These are phyloP conservation scores for Cirrhinus mrigala DNA, from an alignment of 2,797 vertebrate species.

Conservation along the genomic window DNA sequence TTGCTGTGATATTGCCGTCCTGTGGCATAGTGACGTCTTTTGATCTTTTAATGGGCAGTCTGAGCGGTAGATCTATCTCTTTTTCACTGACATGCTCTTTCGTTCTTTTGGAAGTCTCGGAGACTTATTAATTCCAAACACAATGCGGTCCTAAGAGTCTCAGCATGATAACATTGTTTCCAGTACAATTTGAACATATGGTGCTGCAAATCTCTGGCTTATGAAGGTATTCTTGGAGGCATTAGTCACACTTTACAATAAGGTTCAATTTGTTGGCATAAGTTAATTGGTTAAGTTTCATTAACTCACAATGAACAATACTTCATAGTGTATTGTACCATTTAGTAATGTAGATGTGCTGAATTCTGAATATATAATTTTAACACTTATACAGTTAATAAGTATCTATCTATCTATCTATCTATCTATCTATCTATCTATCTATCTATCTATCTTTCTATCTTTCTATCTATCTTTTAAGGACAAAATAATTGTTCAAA, in stretches of 20 bases:
- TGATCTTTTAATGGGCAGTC: conserved; percentile 11
- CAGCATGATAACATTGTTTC: not conserved
- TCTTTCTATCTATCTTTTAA: too few relatives aligned
- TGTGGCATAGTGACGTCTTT: conserved; percentile 14
- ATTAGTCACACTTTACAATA: not conserved
- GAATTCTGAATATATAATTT: too few relatives aligned
- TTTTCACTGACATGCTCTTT: conserved; percentile 24
- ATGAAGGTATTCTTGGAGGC: not conserved
- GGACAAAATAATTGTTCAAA: too few relatives aligned
- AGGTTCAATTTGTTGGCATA: not conserved
- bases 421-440: too few relatives aligned
- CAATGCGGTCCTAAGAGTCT: not conserved
- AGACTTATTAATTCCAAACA: not conserved
- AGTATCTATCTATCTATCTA: too few relatives aligned
- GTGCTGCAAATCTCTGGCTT: not conserved
- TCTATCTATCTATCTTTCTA: too few relatives aligned
- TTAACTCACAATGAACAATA: not conserved
- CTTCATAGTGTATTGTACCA: not conserved
- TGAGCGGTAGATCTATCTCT: not conserved
- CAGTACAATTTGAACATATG: not conserved
- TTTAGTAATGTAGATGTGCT: not conserved
- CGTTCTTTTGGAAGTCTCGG: not conserved
- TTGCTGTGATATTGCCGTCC: conserved; percentile 29
- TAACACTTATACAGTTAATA: too few relatives aligned
- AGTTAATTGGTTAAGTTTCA: not conserved